Evolutionary conservation across 2,113 vertebrate species (phyloP), one percentile per base, ranked within the genome.

Genomic region (Carettochelys insculpta): DNA sequence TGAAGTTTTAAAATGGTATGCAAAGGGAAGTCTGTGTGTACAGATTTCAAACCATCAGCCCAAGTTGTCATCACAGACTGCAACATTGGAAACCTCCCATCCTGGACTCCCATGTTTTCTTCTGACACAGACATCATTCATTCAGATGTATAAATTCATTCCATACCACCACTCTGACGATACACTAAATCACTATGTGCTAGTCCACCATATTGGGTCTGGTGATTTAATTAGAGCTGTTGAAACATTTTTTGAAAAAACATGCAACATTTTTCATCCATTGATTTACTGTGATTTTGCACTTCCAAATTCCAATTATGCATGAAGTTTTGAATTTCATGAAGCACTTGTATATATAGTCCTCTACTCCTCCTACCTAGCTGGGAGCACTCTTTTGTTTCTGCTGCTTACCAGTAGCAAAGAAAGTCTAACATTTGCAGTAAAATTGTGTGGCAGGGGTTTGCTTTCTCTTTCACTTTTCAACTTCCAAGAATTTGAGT

Each of bases 71-170:
- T 86, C 85, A 94, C 34, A 71, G 51, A 38, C 17, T 45, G 13
- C 29, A 10, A 82, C 24, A 80, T 16, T 24, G 8, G 48, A 78
- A 34, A 78, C 2, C 5, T 53, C 82, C 20, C 14, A 27, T 5
- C n/a, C 50, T 29, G 91, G 77, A 6, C 11, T 50, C 53, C 53
- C 0, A 0, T 73, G 61, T 52, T 9, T 3, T 58, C 86, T 94
- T 61, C 38, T 80, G 13, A 25, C 6, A 45, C 3, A 6, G 45
- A 52, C 3, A 0, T 2, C 10, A 27, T 82, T 24, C 47, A 25
- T 75, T 86, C 2, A 75, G 38, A 14, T 82, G n/a, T n/a, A 31
- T 45, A 65, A 0, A 0, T 68, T 43, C 58, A 11, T 85, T 34
- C 85, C 29, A 85, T 1, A 65, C 38, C 7, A n/a, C 9, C 34